A percentile compares a stretch with the other conserved stretches of the same genome.
Evolutionary conservation across 2,113 vertebrate genomes (phyloP).

Genomic region (Chunga burmeisteri): DNA sequence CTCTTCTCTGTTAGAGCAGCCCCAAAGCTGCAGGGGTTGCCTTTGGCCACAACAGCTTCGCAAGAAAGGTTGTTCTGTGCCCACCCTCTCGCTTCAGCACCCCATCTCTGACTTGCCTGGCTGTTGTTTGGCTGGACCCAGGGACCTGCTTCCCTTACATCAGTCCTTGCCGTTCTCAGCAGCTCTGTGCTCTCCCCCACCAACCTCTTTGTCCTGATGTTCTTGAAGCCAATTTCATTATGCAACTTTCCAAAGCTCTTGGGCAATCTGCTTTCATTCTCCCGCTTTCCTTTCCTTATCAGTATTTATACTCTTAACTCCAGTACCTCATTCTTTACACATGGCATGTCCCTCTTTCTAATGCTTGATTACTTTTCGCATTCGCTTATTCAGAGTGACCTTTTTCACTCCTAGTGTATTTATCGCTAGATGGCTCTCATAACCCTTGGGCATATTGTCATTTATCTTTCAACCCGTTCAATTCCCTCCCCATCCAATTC

Average conservation of each 20-base stretch:
- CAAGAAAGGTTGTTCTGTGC: background rate
- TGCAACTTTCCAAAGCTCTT: slow-evolving; percentile 4
- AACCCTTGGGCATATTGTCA: slow-evolving; percentile 62
- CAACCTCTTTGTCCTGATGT: background rate
- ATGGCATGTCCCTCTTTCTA: slow-evolving; percentile 48
- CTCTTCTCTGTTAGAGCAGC: background rate
- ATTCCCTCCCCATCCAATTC: slow-evolving; percentile 15
- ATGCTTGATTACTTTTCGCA: slow-evolving; percentile 69
- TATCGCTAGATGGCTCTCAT: slow-evolving; percentile 59
- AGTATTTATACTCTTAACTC: slow-evolving; percentile 46
- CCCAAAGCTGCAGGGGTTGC: background rate
- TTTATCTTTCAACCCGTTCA: slow-evolving; percentile 62
- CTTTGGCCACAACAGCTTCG: background rate
- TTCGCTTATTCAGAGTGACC: slow-evolving; percentile 54
- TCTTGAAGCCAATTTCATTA: slow-evolving; percentile 38
- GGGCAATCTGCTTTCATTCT: slow-evolving; percentile 47
- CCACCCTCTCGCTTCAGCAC: accelerated
- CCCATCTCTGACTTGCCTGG: background rate
- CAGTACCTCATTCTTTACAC: slow-evolving; percentile 40
- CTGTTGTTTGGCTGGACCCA: background rate
- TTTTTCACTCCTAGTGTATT: slow-evolving; percentile 53
- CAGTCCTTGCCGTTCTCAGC: background rate
- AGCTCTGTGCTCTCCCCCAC: background rate
- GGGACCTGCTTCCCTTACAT: background rate
- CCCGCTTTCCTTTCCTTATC: slow-evolving; percentile 7